Base-by-base conservation (phyloP, 2,797 vertebrate species). In the Champsocephalus gunnari region DNA sequence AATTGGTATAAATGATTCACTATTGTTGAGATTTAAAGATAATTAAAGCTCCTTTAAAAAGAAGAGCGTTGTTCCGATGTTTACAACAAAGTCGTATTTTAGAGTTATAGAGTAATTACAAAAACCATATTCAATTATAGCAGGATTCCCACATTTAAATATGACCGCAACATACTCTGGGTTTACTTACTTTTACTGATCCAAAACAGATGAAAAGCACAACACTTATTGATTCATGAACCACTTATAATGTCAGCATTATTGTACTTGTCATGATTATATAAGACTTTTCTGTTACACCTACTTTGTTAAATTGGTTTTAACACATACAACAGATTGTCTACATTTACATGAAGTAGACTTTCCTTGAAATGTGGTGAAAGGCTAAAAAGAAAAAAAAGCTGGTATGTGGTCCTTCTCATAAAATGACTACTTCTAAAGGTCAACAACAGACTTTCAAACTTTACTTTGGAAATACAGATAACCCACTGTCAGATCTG, bases 31-130 rank as follows among this genome's bases (percentile, higher is more conserved):
- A 72, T 58, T 73, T 69, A 19, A 38, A 73, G 60, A 53, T 50
- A 28, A 71, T 72, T 11, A 77, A 83, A 70, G 24, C 17, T 67
- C 24, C 43, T 77, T 61, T 7, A 44, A 57, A 65, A 64, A 19
- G 0, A 60, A 16, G 12, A 62, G 12, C 43, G 43, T n/a, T 28
- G n/a, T 48, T 76, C 16, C 17, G 69, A 21, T 79, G 44, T 61
- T 77, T 49, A 49, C 3, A 7, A 57, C 57, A 47, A 70, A 55
- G 19, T 57, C 17, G 5, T 78, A 66, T 67, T 73, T 34, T 32
- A 12, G 58, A 53, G 44, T 66, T 71, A 49, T 14, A 49, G 47
- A 47, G 73, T 61, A 53, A 73, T 67, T 79, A 70, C 51, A 53
- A 32, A 66, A 53, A 60, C n/a, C 13, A 4, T 8, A 71, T 55